Evolutionary conservation across 2,888 invertebrate species (phyloP).

Genomic region (Trisateles emortualis): DNA sequence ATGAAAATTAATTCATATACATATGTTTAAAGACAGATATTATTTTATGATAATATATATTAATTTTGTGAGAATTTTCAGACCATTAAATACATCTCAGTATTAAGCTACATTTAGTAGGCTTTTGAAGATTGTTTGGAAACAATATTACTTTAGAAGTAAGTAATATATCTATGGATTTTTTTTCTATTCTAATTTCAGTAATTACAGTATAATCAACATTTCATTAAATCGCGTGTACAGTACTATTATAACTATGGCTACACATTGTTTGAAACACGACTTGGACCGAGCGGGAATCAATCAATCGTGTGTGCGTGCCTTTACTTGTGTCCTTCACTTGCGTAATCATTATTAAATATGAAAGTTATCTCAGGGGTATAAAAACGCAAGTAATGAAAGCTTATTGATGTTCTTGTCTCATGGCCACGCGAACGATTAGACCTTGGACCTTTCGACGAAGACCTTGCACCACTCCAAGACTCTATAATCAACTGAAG

Average conservation of each 20-base stretch:
- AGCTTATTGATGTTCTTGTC: slow-evolving; percentile 22
- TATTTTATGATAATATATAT: too few relatives aligned
- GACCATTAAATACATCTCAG: too few relatives aligned
- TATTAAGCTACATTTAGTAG: too few relatives aligned
- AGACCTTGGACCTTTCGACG: slow-evolving; percentile 17
- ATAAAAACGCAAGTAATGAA: slow-evolving; percentile 31
- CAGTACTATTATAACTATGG: background rate
- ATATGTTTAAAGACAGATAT: too few relatives aligned
- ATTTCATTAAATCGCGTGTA: background rate
- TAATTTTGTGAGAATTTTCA: too few relatives aligned
- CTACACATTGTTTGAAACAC: background rate
- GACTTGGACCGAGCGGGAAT: background rate
- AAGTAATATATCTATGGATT: too few relatives aligned
- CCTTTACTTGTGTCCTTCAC: background rate
- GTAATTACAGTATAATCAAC: background rate
- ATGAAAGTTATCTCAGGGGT: slow-evolving; percentile 8
- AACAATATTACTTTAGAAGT: too few relatives aligned
- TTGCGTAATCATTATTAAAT: background rate
- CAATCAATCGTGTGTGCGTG: background rate
- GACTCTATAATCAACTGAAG: slow-evolving; percentile 15
- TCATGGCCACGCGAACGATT: slow-evolving; percentile 16
- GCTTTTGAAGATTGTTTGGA: too few relatives aligned
- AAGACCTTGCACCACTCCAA: slow-evolving; percentile 12
- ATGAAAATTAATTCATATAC: too few relatives aligned
- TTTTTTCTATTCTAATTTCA: too few relatives aligned